Conservation (phyloP, 2,888 invertebrate species). For the Timema podura region DNA sequence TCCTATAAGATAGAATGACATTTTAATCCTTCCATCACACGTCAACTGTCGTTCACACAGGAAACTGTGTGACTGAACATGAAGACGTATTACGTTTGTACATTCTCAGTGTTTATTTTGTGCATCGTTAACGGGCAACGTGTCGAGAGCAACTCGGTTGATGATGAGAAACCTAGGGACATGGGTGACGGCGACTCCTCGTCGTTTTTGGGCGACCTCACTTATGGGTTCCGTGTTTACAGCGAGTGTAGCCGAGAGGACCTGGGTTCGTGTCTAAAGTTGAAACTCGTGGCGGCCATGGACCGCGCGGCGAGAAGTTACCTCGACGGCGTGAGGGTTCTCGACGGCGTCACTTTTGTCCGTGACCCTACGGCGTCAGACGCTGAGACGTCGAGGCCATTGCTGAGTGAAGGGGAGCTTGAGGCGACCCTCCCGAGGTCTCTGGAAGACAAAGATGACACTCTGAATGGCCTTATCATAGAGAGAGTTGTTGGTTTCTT, state of each 20-base stretch:
- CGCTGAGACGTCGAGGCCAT: constrained; percentile 26
- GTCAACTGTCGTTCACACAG: too few relatives aligned
- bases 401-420: constrained; percentile 56
- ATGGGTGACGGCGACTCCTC: constrained; percentile 37
- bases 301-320: constrained; percentile 63
- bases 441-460: constrained; percentile 65
- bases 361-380: constrained; percentile 46
- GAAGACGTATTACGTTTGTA: too few relatives aligned
- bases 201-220: constrained; percentile 60
- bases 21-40: too few relatives aligned
- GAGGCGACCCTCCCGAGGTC: constrained; percentile 71
- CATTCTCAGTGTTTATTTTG: too few relatives aligned
- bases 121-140: background rate
- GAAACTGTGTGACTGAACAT: too few relatives aligned
- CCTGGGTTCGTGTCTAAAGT: constrained; percentile 68
- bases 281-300: constrained; percentile 72
- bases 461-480: constrained; percentile 69
- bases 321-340: constrained; percentile 56
- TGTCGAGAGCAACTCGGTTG: background rate
- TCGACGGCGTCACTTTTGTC: constrained; percentile 73
- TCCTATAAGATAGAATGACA: too few relatives aligned
- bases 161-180: background rate
- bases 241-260: constrained; percentile 67
- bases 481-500: constrained; percentile 71
- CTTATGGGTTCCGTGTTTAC: constrained; percentile 72